Percentiles rank a stretch among this genome's conserved stretches.
phyloP scores from a whole-genome alignment of 2,797 vertebrate species.

The Anolis apletophallus region DNA sequence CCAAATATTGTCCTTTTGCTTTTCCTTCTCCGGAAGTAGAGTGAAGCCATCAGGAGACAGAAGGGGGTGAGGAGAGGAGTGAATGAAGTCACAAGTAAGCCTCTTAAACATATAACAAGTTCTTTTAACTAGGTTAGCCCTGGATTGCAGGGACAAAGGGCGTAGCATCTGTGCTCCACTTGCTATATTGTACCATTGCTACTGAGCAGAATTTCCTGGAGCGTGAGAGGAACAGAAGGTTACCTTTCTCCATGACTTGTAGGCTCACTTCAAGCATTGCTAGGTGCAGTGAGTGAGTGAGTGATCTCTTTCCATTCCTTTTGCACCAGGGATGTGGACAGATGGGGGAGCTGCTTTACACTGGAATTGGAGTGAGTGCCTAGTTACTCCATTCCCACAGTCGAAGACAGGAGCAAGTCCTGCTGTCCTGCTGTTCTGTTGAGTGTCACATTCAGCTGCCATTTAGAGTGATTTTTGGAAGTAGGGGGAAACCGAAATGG shows the following conservation, averaged over 20 bases:
- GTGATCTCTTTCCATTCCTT: neutral
- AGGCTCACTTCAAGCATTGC: neutral
- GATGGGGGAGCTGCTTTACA: neutral
- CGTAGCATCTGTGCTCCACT: neutral
- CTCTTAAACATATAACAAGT: neutral
- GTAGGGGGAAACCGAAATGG: neutral
- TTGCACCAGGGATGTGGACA: neutral
- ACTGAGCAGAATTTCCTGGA: neutral
- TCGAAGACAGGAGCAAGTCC: neutral
- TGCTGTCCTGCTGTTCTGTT: neutral
- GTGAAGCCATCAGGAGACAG: neutral
- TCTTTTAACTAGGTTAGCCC: neutral
- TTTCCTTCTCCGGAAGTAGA: neutral
- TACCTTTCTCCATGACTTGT: neutral
- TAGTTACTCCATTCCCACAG: neutral
- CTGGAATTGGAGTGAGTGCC: neutral
- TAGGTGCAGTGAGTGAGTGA: neutral
- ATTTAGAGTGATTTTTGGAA: neutral
- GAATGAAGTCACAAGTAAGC: neutral
- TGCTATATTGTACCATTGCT: neutral
- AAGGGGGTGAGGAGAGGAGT: neutral
- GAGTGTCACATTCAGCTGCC: no score
- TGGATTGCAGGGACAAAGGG: no score
- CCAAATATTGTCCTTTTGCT: neutral
- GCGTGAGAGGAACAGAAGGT: neutral